phyloP scores from a whole-genome alignment of 2,888 invertebrate genomes.

The Tipula vernalis region DNA sequence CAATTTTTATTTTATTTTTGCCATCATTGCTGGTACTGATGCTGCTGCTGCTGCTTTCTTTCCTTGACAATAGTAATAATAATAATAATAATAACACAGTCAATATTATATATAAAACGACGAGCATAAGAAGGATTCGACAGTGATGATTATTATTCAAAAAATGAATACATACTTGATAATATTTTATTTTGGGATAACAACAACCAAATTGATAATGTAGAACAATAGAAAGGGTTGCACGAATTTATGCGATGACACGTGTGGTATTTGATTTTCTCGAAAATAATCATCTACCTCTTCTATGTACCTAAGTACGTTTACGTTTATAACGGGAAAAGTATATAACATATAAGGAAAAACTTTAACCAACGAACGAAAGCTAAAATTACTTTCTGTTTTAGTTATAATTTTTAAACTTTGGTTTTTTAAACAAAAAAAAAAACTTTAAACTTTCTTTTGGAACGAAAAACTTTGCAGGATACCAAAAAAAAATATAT shows the following conservation, averaged over 20 bases:
- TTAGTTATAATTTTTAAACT: background rate
- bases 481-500: background rate
- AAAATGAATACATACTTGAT: background rate
- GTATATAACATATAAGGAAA: background rate
- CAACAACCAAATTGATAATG: background rate
- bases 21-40: background rate
- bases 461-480: background rate
- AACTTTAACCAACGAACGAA: background rate
- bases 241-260: background rate
- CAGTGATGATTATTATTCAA: background rate
- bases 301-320: background rate
- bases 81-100: background rate
- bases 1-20: background rate
- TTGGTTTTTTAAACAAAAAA: background rate
- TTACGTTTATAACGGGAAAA: background rate
- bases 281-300: background rate
- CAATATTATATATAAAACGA: background rate
- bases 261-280: background rate
- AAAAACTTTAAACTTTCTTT: background rate
- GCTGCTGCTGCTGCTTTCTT: background rate
- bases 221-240: slow-evolving; percentile 4
- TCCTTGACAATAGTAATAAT: background rate
- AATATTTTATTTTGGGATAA: background rate
- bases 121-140: background rate
- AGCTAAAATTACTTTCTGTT: background rate